These are phyloP conservation scores for Cariama cristata DNA, from an alignment of 2,113 vertebrate species.

Conservation along the genomic window DNA sequence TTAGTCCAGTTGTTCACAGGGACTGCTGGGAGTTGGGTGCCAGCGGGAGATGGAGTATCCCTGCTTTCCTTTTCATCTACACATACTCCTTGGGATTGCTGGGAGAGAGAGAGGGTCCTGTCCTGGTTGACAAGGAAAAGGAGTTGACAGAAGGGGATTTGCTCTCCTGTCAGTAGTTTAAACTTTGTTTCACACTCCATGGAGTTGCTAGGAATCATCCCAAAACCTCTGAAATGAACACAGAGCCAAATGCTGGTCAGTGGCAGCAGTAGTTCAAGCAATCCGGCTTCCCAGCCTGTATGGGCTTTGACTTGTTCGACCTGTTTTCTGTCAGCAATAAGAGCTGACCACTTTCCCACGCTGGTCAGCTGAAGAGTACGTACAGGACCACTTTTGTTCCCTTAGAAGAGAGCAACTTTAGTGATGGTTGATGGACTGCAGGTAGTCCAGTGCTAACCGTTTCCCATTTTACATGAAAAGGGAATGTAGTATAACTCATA, in stretches of 20 bases:
- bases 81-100: neutral
- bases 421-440: neutral
- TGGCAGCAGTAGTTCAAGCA: neutral
- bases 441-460: neutral
- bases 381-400: neutral
- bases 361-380: neutral
- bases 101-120: neutral
- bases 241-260: neutral
- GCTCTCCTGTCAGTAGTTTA: neutral
- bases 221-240: neutral
- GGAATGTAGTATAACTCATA: neutral
- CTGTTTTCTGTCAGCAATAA: neutral
- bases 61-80: neutral
- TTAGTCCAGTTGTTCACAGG: neutral
- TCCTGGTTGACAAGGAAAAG: neutral
- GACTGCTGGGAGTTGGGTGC: neutral
- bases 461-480: neutral
- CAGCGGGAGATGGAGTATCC: neutral
- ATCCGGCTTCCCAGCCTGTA: rapidly evolving
- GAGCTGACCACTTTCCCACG: neutral
- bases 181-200: neutral
- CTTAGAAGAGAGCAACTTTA: neutral
- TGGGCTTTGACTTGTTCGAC: neutral
- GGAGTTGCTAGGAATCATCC: neutral
- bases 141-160: neutral